These are phyloP conservation scores for Eptesicus fuscus DNA, from an alignment of 2,113 vertebrate species.

Conservation along the genomic window DNA sequence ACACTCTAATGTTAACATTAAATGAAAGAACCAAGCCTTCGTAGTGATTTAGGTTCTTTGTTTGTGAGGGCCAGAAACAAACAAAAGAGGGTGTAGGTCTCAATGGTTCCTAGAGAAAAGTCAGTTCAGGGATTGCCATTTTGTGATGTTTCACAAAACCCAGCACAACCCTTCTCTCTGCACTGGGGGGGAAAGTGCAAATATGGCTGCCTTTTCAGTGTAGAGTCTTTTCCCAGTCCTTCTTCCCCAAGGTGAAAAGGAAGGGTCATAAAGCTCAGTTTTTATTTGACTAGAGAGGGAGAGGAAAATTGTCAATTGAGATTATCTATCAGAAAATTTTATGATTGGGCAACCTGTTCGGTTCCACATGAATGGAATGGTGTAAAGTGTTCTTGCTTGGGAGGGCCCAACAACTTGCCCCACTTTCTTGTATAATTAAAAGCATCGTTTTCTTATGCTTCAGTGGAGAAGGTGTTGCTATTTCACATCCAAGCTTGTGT, in stretches of 20 bases:
- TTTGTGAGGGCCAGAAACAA: conserved; percentile 20
- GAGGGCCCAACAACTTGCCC: neutral
- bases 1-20: neutral
- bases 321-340: conserved; percentile 33
- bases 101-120: conserved; percentile 34
- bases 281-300: neutral
- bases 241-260: conserved; percentile 22
- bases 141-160: conserved; percentile 47
- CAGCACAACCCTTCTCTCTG: neutral
- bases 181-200: neutral
- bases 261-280: conserved; percentile 25
- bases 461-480: neutral
- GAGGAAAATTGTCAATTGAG: neutral
- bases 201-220: conserved; percentile 49
- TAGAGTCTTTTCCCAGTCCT: neutral
- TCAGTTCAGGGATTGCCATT: conserved; percentile 48
- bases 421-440: conserved; percentile 13
- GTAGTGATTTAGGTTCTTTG: conserved; percentile 31
- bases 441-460: conserved; percentile 37
- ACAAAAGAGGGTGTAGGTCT: conserved; percentile 16
- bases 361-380: neutral
- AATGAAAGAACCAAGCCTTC: conserved; percentile 29
- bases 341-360: neutral
- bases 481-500: conserved; percentile 14
- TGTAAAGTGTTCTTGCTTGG: neutral